phyloP scores from a whole-genome alignment of 2,797 vertebrate species.

The Sebastes elongatus region DNA sequence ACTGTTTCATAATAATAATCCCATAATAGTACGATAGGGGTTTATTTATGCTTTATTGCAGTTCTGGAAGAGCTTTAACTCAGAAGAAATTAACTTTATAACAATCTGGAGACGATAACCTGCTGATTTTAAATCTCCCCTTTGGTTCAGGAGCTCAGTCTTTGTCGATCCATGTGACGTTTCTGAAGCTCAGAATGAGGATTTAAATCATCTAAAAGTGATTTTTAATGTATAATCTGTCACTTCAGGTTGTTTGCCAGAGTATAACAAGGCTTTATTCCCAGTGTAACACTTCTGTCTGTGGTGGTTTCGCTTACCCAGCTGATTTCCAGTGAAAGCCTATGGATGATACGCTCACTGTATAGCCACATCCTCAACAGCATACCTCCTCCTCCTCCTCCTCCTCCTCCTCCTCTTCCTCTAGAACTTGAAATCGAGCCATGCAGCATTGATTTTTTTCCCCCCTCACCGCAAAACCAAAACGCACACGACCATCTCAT shows the following conservation, averaged over 20 bases:
- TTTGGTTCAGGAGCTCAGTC: neutral
- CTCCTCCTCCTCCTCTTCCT: constrained; percentile 28
- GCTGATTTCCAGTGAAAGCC: constrained; percentile 25
- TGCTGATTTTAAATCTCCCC: neutral
- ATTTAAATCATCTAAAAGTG: neutral
- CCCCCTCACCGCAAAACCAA: constrained; percentile 40
- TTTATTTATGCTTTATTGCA: constrained; percentile 42
- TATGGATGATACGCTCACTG: constrained; percentile 63
- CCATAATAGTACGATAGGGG: neutral
- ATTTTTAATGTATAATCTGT: neutral
- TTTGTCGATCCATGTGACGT: neutral
- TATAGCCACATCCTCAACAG: constrained; percentile 66
- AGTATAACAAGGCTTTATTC: neutral
- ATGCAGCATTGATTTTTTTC: constrained; percentile 57
- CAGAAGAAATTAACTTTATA: constrained; percentile 54
- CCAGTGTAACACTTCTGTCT: neutral
- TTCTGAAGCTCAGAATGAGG: neutral
- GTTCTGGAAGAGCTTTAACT: constrained; percentile 40
- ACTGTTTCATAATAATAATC: constrained; percentile 18
- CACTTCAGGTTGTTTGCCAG: neutral
- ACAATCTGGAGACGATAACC: neutral
- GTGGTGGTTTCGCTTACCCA: constrained; percentile 11
- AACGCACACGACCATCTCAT: constrained; percentile 38
- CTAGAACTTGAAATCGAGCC: constrained; percentile 55
- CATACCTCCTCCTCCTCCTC: constrained; percentile 49